These are phyloP conservation scores for Lipotes vexillifer DNA, from an alignment of 2,113 vertebrate genomes.

Conservation along the genomic window DNA sequence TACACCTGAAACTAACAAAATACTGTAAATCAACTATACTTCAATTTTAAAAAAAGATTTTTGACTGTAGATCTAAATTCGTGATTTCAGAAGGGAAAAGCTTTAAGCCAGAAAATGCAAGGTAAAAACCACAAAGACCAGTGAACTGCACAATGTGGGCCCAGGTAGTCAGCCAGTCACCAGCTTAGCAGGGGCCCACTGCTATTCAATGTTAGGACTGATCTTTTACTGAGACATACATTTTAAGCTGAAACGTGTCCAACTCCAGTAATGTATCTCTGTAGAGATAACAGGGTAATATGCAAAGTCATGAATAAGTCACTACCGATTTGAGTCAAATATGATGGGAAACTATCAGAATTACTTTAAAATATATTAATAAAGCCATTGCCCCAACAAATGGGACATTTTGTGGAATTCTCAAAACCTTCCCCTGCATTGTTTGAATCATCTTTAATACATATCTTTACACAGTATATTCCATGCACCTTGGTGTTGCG, in stretches of 20 bases:
- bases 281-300: background rate
- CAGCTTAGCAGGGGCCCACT: background rate
- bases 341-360: background rate
- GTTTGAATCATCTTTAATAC: background rate
- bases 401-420: background rate
- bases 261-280: background rate
- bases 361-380: background rate
- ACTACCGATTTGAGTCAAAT: background rate
- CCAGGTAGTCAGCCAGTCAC: background rate
- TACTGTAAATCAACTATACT: background rate
- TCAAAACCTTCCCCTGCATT: background rate
- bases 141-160: background rate
- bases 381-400: background rate
- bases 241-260: background rate
- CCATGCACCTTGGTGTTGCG: no score
- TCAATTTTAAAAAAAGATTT: background rate
- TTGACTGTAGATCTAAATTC: background rate
- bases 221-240: background rate
- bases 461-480: background rate
- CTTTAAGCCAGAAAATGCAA: constrained; percentile 8
- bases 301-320: background rate
- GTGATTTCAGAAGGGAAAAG: background rate
- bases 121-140: background rate
- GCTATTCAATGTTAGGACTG: background rate
- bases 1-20: background rate